phyloP scores from a whole-genome alignment of 2,888 invertebrate genomes.

The Microctonus aethiopoides region DNA sequence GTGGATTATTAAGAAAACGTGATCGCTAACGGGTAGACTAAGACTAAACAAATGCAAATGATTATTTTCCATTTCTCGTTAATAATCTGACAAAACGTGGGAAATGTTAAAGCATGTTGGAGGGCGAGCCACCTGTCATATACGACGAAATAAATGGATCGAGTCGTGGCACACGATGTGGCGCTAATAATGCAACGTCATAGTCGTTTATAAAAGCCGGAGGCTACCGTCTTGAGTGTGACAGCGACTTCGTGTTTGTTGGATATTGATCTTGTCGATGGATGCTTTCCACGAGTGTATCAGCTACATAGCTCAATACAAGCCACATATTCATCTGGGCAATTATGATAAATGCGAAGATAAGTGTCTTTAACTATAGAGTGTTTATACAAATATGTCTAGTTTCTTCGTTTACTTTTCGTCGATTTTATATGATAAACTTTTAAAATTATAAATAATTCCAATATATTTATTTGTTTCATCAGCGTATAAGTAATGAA shows the following conservation, averaged over 20 bases:
- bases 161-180: conserved; percentile 51
- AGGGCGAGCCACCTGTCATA: conserved; percentile 47
- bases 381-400: conserved; percentile 4
- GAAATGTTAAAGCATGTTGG: conserved; percentile 48
- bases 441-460: background rate
- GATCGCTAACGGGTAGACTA: conserved; percentile 8
- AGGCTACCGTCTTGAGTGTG: conserved; percentile 26
- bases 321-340: background rate
- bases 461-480: background rate
- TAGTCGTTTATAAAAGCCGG: conserved; percentile 29
- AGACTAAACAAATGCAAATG: conserved; percentile 13
- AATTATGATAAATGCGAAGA: conserved; percentile 18
- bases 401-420: background rate
- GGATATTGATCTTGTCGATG: conserved; percentile 29
- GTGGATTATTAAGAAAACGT: conserved; percentile 12
- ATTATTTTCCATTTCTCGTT: conserved; percentile 10
- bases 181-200: conserved; percentile 48
- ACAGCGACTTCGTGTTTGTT: conserved; percentile 23
- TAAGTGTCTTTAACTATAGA: conserved; percentile 2
- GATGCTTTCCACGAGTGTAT: conserved; percentile 13
- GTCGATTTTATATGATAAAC: background rate
- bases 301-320: background rate
- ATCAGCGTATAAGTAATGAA: background rate
- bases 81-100: conserved; percentile 53
- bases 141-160: conserved; percentile 53